phyloP scores from a whole-genome alignment of 2,888 invertebrate species.

The Amblyjoppa proteus region DNA sequence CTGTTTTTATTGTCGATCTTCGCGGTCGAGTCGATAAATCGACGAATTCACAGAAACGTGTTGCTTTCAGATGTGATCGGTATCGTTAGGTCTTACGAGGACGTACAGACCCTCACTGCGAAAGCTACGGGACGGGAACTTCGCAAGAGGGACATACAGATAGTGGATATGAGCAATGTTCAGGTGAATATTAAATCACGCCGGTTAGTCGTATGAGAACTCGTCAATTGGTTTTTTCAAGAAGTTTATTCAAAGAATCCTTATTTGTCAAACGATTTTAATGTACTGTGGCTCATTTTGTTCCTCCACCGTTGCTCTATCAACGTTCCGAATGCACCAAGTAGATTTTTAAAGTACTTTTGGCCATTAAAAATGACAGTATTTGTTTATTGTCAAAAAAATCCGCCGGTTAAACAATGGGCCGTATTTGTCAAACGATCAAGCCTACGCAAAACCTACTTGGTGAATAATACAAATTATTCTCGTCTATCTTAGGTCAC shows the following conservation, averaged over 20 bases:
- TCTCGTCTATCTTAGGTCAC: slow-evolving; percentile 85
- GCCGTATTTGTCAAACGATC: no score
- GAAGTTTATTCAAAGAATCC: background rate
- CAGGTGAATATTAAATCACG: slow-evolving; percentile 86
- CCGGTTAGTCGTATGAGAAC: background rate
- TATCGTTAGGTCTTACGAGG: slow-evolving; percentile 91
- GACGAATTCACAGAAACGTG: slow-evolving; percentile 25
- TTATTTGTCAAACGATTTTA: no score
- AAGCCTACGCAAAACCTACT: no score
- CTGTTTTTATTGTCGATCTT: slow-evolving; percentile 4
- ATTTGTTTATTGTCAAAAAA: no score
- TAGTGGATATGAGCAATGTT: slow-evolving; percentile 94
- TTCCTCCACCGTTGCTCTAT: no score
- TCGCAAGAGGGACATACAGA: slow-evolving; percentile 94
- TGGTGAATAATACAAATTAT: background rate
- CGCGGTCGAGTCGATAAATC: background rate
- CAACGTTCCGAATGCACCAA: no score
- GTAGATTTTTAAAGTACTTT: no score
- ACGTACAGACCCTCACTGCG: slow-evolving; percentile 90
- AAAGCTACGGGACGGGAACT: slow-evolving; percentile 92
- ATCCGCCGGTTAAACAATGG: no score
- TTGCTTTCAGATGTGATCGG: slow-evolving; percentile 93
- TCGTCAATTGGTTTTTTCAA: background rate
- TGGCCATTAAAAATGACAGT: no score
- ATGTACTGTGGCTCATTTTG: no score